Percentiles rank a stretch among this genome's conserved stretches.
Conservation (phyloP, 2,797 vertebrate genomes). For the Podargus strigoides region DNA sequence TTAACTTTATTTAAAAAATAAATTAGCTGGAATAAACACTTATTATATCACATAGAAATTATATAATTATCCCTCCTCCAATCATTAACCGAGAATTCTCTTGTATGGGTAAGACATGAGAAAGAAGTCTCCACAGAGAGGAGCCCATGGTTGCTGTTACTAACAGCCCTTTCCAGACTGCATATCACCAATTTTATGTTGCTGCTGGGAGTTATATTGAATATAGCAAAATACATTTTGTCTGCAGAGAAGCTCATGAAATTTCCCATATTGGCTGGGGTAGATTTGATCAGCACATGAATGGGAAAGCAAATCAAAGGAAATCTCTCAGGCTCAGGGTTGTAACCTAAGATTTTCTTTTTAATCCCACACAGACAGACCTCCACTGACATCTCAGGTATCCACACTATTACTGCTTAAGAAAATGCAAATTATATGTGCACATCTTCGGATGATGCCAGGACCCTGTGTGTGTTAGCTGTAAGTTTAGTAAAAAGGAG, state of each 20-base stretch:
- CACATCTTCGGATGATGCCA: neutral
- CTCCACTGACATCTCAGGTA: neutral
- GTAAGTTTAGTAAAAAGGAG: neutral
- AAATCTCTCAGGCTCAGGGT: neutral
- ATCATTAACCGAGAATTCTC: neutral
- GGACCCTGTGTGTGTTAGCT: neutral
- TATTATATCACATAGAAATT: neutral
- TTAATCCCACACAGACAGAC: neutral
- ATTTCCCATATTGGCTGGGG: neutral
- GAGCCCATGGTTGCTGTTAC: neutral
- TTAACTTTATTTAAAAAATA: conserved; percentile 48
- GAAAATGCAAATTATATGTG: neutral
- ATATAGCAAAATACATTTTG: neutral
- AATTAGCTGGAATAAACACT: neutral
- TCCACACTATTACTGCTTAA: neutral
- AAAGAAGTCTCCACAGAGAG: neutral
- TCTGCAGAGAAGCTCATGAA: neutral
- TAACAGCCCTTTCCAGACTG: neutral
- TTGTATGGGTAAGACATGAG: neutral
- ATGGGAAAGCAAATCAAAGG: conserved; percentile 16
- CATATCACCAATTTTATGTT: neutral
- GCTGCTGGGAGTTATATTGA: neutral
- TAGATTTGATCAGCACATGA: conserved; percentile 7
- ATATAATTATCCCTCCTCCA: conserved; percentile 21
- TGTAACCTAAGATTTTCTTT: conserved; percentile 6